Conservation (phyloP, 2,888 invertebrate genomes). For the Eupithecia vulgata region DNA sequence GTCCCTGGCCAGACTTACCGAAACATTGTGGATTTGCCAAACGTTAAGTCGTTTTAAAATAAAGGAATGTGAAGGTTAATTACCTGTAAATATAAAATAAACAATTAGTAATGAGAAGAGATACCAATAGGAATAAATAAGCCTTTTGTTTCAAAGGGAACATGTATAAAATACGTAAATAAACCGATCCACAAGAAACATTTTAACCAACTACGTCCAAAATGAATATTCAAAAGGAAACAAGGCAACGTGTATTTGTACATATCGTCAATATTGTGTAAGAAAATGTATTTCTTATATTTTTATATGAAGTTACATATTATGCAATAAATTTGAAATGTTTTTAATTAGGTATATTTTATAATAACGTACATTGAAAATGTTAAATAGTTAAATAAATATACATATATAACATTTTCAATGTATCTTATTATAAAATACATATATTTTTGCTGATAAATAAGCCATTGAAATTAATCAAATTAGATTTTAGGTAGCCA, state of each 20-base stretch:
- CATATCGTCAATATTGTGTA: no score
- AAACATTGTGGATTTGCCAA: conserved; percentile 75
- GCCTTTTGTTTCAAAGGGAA: background rate
- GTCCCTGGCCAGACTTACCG: conserved; percentile 73
- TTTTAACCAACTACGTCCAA: background rate
- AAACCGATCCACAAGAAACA: conserved; percentile 33
- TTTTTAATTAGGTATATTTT: no score
- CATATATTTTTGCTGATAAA: background rate
- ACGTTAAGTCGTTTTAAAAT: conserved; percentile 70
- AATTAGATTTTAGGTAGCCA: conserved; percentile 1
- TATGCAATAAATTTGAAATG: no score
- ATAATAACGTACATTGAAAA: background rate
- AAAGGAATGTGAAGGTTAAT: conserved; percentile 81
- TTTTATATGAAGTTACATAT: no score
- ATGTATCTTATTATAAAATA: no score
- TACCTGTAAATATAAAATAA: conserved; percentile 76
- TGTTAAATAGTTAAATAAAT: background rate
- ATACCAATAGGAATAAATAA: conserved; percentile 25
- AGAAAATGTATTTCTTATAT: no score
- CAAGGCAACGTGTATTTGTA: background rate
- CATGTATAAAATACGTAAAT: no score
- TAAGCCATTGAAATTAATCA: background rate
- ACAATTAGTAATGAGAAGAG: conserved; percentile 58
- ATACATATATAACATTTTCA: background rate
- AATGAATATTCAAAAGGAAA: background rate